phyloP scores from a whole-genome alignment of 1,140 invertebrate genomes.

The Pissodes strobi region DNA sequence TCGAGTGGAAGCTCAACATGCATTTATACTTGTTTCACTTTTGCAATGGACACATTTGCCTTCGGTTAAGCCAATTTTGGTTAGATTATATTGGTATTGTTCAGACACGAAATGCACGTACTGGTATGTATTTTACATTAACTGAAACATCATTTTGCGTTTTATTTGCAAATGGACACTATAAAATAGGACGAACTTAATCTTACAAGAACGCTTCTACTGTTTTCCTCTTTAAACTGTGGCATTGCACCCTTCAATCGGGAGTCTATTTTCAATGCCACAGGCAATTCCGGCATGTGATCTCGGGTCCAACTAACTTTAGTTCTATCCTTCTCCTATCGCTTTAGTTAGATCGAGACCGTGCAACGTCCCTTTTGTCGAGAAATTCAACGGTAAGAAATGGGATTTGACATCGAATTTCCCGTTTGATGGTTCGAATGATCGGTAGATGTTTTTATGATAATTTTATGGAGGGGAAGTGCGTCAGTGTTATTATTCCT shows the following conservation, averaged over 20 bases:
- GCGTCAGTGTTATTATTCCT: not conserved
- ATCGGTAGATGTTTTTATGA: not conserved
- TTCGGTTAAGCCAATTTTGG: too few species aligned
- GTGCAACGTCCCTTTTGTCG: not conserved
- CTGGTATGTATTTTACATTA: too few species aligned
- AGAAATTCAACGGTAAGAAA: constrained; percentile 2
- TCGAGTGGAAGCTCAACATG: too few species aligned
- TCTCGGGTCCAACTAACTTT: not conserved
- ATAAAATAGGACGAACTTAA: too few species aligned
- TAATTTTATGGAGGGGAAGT: too few species aligned
- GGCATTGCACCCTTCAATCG: constrained; percentile 4
- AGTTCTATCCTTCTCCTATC: not conserved
- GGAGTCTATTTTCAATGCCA: constrained; percentile 15
- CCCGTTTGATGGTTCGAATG: constrained; percentile 11
- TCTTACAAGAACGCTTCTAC: not conserved
- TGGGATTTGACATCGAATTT: constrained; percentile 12
- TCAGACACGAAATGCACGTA: too few species aligned
- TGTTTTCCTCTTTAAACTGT: not conserved
- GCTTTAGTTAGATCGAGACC: too few species aligned
- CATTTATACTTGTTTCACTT: too few species aligned
- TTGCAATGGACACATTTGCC: too few species aligned
- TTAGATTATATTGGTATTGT: too few species aligned
- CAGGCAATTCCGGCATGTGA: constrained; percentile 9
- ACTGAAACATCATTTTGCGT: too few species aligned
- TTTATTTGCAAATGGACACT: too few species aligned